Base-by-base conservation (phyloP, 2,113 vertebrate genomes). In the Hippocampus comes region DNA sequence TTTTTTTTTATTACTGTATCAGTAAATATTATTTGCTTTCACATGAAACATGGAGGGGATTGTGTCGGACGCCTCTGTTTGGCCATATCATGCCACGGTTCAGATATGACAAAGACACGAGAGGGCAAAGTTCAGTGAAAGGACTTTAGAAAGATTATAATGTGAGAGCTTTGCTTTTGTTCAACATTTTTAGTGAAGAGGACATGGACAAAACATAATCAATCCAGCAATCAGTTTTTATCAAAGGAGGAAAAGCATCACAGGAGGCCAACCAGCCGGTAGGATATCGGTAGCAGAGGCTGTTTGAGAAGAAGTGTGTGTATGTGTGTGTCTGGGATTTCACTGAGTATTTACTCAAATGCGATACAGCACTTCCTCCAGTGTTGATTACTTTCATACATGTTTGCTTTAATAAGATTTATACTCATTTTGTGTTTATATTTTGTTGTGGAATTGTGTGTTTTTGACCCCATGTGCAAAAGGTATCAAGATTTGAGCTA, bases 1-100 rank as follows among this genome's bases (percentile, higher is more conserved):
- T 61, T 61, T 60, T 57, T 78, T 64, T 68, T 86, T 83, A 81
- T 90, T 89, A 86, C 87, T 89, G 85, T 89, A 83, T 89, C 82
- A 88, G 87, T 91, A 89, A 90, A 87, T 79, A 71, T 82, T 85
- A 68, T 84, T 89, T 78, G 80, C 71, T 84, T 85, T 89, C 56
- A 75, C 82, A 66, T 84, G 88, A 84, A 43, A 49, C 79, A 79
- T 76, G 68, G 74, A 61, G 55, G 57, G 68, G 42, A 73, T 7
- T 38, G 21, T 9, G 66, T 68, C 75, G 67, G 72, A 66, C 73
- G 72, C 72, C 77, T 87, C 82, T 57, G 77, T 72, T 81, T 84
- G 77, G 82, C 60, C 34, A 0, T n/a, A 25, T 15, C 66, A 68
- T 81, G 80, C 60, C 17, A 60, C 43, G 18, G 43, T 25, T 71